phyloP scores from a whole-genome alignment of 1,140 invertebrate species.

The Habropoda laboriosa region DNA sequence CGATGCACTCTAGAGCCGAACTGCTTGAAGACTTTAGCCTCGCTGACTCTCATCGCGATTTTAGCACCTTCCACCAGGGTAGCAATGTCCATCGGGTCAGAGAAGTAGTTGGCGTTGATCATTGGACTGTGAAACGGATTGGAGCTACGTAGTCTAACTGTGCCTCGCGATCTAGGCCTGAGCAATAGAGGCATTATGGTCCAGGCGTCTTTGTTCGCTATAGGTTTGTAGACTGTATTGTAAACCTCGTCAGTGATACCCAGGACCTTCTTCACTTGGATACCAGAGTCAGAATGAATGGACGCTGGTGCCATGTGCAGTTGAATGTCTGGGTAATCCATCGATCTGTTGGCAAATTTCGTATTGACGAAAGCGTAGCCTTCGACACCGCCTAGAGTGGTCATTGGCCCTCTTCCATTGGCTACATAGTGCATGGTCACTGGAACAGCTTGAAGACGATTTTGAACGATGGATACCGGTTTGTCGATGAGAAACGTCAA shows the following conservation, averaged over 20 bases:
- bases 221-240: conserved; percentile 88
- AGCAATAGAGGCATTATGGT: conserved; percentile 91
- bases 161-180: conserved; percentile 90
- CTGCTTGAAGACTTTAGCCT: conserved; percentile 90
- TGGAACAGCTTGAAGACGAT: conserved; percentile 86
- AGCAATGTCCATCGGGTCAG: conserved; percentile 88
- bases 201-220: conserved; percentile 90
- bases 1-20: conserved; percentile 89
- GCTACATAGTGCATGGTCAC: conserved; percentile 91
- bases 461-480: conserved; percentile 90
- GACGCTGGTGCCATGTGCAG: conserved; percentile 94
- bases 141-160: conserved; percentile 86
- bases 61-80: conserved; percentile 92
- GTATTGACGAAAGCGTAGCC: conserved; percentile 93
- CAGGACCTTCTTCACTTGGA: conserved; percentile 88
- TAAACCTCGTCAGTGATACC: conserved; percentile 92
- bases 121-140: conserved; percentile 93
- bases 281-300: conserved; percentile 90
- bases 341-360: conserved; percentile 88
- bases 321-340: conserved; percentile 91
- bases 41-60: conserved; percentile 87
- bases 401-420: conserved; percentile 91
- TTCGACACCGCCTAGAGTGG: conserved; percentile 91
- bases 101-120: conserved; percentile 95
- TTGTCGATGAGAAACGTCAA: conserved; percentile 89